Base-by-base conservation (phyloP, 2,113 vertebrate genomes). In the Fulmarus glacialis region DNA sequence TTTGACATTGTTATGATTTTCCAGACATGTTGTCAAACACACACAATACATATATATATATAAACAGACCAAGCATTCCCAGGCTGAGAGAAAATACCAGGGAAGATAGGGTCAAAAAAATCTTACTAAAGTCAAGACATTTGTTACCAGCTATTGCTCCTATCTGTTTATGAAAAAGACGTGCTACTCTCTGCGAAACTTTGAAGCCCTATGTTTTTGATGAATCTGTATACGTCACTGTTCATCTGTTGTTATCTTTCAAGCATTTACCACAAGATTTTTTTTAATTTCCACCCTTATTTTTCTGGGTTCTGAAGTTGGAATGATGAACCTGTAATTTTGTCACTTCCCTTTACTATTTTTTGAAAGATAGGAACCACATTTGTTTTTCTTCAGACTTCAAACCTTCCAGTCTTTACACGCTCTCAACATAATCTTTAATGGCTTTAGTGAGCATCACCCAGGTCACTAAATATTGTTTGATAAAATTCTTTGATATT, bases 261-360 rank as follows among this genome's bases (percentile, higher is more conserved):
- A 70, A 75, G 12, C 7, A 47, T 60, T 60, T 75, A 30, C 9
- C 1, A 23, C 7, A 20, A 59, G 8, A 14, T 15, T 16, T 47
- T 62, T 68, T 58, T n/a, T 9, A 42, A 9, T 53, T 64, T 36
- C 2, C 10, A 4, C 12, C 20, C 8, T 7, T 48, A 22, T 72
- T 50, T 56, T 58, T 47, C 21, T n/a, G 15, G 2, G 2, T 82
- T 77, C n/a, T 71, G 36, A 66, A 60, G 27, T 3, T 21, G 7
- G 27, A 77, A 40, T 40, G 17, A 20, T 6, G 9, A 50, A 62
- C 78, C 29, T 45, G n/a, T 71, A 32, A 43, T 56, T 90, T 40
- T 1, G 0, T 40, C 7, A 38, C 8, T 67, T 78, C 7, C 8
- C 3, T 62, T 59, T 43, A 36, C 10, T 24, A 5, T 38, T 47